Evolutionary conservation across 2,113 vertebrate species (phyloP).

Genomic region (Cyanoderma ruficeps): DNA sequence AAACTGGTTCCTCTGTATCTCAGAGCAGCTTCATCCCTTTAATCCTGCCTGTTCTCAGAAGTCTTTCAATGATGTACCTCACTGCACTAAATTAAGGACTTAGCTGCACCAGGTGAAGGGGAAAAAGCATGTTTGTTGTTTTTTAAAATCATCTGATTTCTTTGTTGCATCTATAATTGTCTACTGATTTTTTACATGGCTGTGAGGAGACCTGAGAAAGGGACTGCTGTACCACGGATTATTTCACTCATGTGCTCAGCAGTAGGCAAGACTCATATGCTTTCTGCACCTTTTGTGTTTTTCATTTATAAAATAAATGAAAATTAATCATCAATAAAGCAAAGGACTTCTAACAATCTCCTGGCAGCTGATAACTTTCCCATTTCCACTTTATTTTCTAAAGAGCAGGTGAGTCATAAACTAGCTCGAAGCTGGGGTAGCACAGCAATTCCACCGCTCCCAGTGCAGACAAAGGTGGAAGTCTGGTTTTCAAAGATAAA

Average conservation of each 20-base stretch:
- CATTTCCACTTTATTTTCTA: background rate
- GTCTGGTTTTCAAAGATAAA: background rate
- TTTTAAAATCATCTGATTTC: background rate
- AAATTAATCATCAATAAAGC: conserved; percentile 23
- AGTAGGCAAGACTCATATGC: background rate
- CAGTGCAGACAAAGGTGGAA: background rate
- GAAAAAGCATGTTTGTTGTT: background rate
- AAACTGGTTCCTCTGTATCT: background rate
- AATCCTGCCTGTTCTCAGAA: background rate
- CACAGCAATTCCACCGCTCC: background rate
- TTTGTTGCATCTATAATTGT: background rate
- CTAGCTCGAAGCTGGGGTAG: rapidly evolving
- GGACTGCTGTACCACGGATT: background rate
- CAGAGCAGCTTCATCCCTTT: background rate
- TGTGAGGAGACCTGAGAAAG: background rate
- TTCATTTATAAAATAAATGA: background rate
- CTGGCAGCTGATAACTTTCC: background rate
- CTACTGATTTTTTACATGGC: background rate
- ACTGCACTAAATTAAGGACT: background rate
- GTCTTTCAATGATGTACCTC: background rate
- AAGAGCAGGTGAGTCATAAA: background rate
- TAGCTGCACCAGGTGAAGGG: conserved; percentile 1
- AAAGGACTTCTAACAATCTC: background rate
- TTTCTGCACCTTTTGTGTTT: conserved; percentile 47
- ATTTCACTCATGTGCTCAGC: background rate